Evolutionary conservation across 2,888 invertebrate species (phyloP).

Genomic region (Oxycera nigricornis): DNA sequence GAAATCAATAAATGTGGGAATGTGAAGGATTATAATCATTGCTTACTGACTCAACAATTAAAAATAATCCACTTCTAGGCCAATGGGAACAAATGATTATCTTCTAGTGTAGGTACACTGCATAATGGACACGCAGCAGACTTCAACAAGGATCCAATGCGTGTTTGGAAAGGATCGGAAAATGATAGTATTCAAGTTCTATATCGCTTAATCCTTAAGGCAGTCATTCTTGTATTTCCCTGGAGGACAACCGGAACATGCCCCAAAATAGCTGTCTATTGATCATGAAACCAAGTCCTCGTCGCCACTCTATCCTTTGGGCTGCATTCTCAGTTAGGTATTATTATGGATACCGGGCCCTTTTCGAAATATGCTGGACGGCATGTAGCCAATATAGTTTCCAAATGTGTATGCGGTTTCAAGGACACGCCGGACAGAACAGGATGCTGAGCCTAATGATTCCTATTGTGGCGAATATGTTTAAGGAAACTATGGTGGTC

Average conservation of each 20-base stretch:
- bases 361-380: background rate
- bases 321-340: background rate
- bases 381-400: background rate
- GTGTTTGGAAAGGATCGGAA: conserved; percentile 2
- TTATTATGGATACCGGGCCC: conserved; percentile 7
- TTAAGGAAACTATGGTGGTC: background rate
- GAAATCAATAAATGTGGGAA: too few species aligned
- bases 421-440: conserved; percentile 21
- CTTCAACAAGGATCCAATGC: background rate
- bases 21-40: too few species aligned
- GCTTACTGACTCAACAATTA: too few species aligned
- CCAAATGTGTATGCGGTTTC: conserved; percentile 32
- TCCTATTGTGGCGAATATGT: conserved; percentile 6
- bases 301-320: background rate
- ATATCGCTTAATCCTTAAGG: background rate
- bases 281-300: background rate
- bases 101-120: background rate
- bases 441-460: conserved; percentile 9
- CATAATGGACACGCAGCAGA: background rate
- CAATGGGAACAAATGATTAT: background rate
- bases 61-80: too few species aligned
- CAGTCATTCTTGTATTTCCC: conserved; percentile 12
- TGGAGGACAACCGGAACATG: conserved; percentile 6
- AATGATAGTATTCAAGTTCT: conserved; percentile 1
- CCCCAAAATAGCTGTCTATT: conserved; percentile 10